Evolutionary conservation across 1,140 invertebrate genomes (phyloP), one percentile per base, ranked within the genome.

Genomic region (Goniozus legneri): DNA sequence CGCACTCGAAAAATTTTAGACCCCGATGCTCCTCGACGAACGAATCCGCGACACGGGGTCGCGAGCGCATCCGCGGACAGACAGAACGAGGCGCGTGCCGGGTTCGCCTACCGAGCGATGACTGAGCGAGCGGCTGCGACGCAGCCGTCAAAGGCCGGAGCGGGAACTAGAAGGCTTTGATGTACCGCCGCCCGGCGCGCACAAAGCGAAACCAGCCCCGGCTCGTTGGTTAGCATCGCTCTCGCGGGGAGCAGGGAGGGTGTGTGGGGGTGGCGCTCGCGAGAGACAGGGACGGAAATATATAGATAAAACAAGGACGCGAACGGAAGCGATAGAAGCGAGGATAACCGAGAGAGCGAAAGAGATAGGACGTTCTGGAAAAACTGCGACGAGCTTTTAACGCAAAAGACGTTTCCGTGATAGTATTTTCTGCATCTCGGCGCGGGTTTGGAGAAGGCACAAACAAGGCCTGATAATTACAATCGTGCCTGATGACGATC

Each of bases 141-240:
- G 64, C 68, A 67, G 53, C 65, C 69, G 65, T 73, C 71, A 73
- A 75, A 73, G 69, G 68, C 70, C 62, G 64, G 64, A 67, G 64
- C 65, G 68, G 64, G 60, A 69, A 69, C 69, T 67, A 63, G 63
- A 69, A 67, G 64, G 71, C 71, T 75, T 75, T 73, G 70, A 75
- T 73, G 68, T 75, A 66, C 65, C 68, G 65, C 65, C 65, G 65
- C 64, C 69, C 67, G 69, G 60, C 64, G 71, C 71, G 66, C 71
- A 72, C 69, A 72, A 73, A 72, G 70, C 68, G 64, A 70, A 68
- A 71, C 66, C 69, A 60, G 60, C 62, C 58, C 58, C 64, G 62
- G 62, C 58, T 61, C 64, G 65, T 62, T 67, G 58, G 64, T 60
- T 70, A 67, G 54, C 54, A 67, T 55, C 58, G 57, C 41, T 58